These are phyloP conservation scores for Troilus luridus DNA, from an alignment of 2,888 invertebrate species.

Conservation along the genomic window DNA sequence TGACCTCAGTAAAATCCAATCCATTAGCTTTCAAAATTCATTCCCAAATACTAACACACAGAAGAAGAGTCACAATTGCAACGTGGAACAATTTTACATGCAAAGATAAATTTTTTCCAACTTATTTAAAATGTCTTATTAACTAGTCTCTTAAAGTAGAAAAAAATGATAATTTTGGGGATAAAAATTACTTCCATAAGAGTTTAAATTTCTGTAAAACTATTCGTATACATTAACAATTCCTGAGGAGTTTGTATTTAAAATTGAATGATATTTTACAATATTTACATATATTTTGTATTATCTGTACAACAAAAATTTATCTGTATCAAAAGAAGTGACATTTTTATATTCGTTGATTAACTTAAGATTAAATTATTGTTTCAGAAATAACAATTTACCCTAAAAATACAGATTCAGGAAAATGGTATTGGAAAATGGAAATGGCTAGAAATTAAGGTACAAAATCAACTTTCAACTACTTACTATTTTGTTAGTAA, in stretches of 20 bases:
- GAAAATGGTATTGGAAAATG: not conserved
- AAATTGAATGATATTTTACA: conserved; percentile 55
- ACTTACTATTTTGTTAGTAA: not conserved
- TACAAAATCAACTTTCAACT: not conserved
- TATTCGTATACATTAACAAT: conserved; percentile 56
- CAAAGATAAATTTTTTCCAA: conserved; percentile 39
- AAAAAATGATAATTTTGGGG: conserved; percentile 38
- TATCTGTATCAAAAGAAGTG: not conserved
- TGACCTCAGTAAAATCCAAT: conserved; percentile 20
- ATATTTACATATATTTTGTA: conserved; percentile 54
- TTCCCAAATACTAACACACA: conserved; percentile 6
- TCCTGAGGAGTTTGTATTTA: conserved; percentile 56
- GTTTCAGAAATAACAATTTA: not conserved
- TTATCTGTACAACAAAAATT: conserved; percentile 10
- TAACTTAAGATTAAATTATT: not conserved
- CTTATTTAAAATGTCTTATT: conserved; percentile 48
- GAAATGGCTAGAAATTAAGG: not conserved
- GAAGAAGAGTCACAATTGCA: conserved; percentile 37
- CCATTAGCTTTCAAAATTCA: conserved; percentile 32
- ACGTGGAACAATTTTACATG: conserved; percentile 39
- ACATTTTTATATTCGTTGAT: not conserved
- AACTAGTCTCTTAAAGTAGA: conserved; percentile 53
- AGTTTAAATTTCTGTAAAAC: conserved; percentile 46
- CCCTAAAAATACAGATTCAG: not conserved
- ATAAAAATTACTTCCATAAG: conserved; percentile 16